Percentiles rank a stretch among this genome's conserved stretches.
These are phyloP conservation scores for Lordiphosa fenestrarum DNA, from an alignment of 2,888 invertebrate species.

Conservation along the genomic window DNA sequence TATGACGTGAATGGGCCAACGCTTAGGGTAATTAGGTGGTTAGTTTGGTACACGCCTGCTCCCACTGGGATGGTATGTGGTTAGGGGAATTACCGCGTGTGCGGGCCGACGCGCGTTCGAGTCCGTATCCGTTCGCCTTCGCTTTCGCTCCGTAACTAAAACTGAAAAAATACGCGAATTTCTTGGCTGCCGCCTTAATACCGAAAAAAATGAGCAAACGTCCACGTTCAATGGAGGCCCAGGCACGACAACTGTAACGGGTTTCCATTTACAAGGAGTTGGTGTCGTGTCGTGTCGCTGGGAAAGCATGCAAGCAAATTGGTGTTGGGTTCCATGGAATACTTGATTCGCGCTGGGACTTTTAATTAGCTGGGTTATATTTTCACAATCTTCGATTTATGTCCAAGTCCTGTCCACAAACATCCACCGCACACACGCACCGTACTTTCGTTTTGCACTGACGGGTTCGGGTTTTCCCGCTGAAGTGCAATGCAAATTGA, in stretches of 20 bases:
- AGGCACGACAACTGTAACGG: slow-evolving; percentile 65
- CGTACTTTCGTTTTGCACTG: neutral
- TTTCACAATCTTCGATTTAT: slow-evolving; percentile 6
- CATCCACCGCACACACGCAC: slow-evolving; percentile 3
- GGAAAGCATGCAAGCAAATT: slow-evolving; percentile 62
- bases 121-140: slow-evolving; percentile 80
- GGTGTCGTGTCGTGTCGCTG: slow-evolving; percentile 21
- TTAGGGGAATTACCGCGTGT: slow-evolving; percentile 53
- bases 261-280: slow-evolving; percentile 67
- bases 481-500: slow-evolving; percentile 52
- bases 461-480: slow-evolving; percentile 41
- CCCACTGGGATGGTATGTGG: slow-evolving; percentile 22
- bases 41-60: slow-evolving; percentile 20
- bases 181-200: slow-evolving; percentile 64
- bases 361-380: slow-evolving; percentile 16
- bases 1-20: neutral
- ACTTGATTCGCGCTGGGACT: slow-evolving; percentile 29
- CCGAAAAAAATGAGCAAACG: slow-evolving; percentile 30
- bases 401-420: neutral
- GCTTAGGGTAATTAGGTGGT: slow-evolving; percentile 35
- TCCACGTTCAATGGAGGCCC: slow-evolving; percentile 36
- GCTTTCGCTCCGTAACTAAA: slow-evolving; percentile 77
- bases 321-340: slow-evolving; percentile 62
- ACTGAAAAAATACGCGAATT: slow-evolving; percentile 75
- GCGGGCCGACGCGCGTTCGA: slow-evolving; percentile 70